phyloP scores from a whole-genome alignment of 2,113 vertebrate species.

The Reinhardtius hippoglossoides region DNA sequence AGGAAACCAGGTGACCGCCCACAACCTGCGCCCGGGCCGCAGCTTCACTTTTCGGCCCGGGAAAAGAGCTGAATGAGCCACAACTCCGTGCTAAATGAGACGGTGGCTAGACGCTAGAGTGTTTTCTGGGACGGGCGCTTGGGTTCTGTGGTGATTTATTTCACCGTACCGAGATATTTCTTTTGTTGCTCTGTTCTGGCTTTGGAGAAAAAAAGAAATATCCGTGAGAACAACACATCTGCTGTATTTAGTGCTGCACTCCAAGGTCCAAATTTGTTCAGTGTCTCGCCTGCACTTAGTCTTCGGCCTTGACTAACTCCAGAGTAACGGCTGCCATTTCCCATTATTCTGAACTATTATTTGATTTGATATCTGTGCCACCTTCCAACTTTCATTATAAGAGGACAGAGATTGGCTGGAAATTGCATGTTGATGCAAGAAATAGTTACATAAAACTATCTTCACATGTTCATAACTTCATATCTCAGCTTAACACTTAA shows the following conservation, averaged over 20 bases:
- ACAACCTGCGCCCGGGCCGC: slow-evolving; percentile 33
- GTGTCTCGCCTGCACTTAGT: background rate
- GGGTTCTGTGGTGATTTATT: background rate
- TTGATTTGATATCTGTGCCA: background rate
- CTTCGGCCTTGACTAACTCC: slow-evolving; percentile 1
- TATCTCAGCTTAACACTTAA: no score
- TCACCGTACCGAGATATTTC: background rate
- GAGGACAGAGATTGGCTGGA: rapidly evolving
- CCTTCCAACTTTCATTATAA: no score
- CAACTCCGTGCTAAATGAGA: slow-evolving; percentile 1
- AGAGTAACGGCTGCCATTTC: background rate
- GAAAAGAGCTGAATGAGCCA: slow-evolving; percentile 12
- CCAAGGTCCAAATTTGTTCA: background rate
- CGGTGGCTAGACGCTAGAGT: background rate
- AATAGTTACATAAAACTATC: background rate
- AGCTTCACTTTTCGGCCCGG: slow-evolving; percentile 26
- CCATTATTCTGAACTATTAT: background rate
- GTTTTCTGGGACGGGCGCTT: slow-evolving; percentile 15
- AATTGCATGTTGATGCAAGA: background rate
- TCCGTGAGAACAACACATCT: slow-evolving; percentile 2
- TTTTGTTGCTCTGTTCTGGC: slow-evolving; percentile 21
- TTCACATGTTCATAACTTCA: no score
- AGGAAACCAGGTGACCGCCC: slow-evolving; percentile 44
- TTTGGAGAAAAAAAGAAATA: background rate
- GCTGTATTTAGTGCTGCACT: background rate